phyloP scores from a whole-genome alignment of 2,888 invertebrate species.

The Ormyrus labotus region DNA sequence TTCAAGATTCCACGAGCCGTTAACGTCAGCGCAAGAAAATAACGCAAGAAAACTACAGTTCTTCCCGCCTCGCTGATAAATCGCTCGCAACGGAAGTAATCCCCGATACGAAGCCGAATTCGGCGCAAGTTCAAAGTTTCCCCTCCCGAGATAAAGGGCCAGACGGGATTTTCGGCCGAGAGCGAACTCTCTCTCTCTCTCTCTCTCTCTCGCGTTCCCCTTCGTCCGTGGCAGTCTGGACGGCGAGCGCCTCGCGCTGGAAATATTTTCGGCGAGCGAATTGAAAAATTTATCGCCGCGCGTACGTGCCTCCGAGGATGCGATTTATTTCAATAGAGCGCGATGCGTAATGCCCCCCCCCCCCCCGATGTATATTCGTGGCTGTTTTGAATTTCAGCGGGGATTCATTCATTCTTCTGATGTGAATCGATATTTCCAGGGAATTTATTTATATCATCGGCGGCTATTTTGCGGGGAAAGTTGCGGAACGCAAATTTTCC shows the following conservation, averaged over 20 bases:
- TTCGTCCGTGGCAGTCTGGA: no score
- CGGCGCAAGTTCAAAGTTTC: constrained; percentile 44
- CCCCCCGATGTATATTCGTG: not conserved
- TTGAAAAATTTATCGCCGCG: constrained; percentile 27
- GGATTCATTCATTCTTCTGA: no score
- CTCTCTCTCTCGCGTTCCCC: not conserved
- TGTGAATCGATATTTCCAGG: no score
- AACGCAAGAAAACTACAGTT: no score
- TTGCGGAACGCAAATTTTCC: no score
- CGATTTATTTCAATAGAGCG: constrained; percentile 40
- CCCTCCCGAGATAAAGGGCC: constrained; percentile 34
- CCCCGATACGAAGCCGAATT: no score
- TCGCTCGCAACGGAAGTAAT: no score
- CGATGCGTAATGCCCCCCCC: constrained; percentile 8
- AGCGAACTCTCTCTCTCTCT: not conserved
- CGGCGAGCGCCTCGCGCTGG: not conserved
- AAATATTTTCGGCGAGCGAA: constrained; percentile 6
- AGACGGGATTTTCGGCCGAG: constrained; percentile 6
- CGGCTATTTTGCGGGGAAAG: no score
- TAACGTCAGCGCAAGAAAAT: no score
- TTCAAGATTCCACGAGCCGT: no score
- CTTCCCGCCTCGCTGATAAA: no score
- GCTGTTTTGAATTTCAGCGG: not conserved
- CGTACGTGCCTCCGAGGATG: not conserved
- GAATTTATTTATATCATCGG: no score